These are phyloP conservation scores for Hydrozoanthus tunicans DNA, from an alignment of 64 coral and sea anemone genomes.

Conservation along the genomic window DNA sequence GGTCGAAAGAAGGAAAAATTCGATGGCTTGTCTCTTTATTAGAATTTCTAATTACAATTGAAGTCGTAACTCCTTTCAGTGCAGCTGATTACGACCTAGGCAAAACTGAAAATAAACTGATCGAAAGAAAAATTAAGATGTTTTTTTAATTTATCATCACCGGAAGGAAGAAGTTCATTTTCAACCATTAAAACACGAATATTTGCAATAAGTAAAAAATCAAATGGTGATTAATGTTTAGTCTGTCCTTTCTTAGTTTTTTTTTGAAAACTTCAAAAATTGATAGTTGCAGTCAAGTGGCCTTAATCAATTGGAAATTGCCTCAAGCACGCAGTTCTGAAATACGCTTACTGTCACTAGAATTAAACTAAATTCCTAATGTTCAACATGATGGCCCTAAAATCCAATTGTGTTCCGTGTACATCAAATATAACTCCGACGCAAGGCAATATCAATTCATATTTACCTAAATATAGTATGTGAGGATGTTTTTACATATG, in stretches of 20 bases:
- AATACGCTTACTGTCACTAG: background rate
- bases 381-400: background rate
- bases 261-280: background rate
- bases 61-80: background rate
- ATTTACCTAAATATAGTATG: no score
- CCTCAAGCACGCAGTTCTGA: background rate
- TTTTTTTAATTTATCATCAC: conserved; percentile 16
- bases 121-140: background rate
- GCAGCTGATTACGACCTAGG: background rate
- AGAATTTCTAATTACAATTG: conserved; percentile 16
- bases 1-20: background rate
- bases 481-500: no score
- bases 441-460: background rate
- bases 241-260: background rate
- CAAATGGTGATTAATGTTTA: background rate
- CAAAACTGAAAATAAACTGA: background rate
- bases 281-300: conserved; percentile 14
- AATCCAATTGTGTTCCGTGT: background rate
- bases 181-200: background rate
- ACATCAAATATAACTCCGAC: background rate
- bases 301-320: background rate
- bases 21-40: background rate
- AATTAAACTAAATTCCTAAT: conserved; percentile 1
- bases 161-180: background rate
- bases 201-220: background rate